Evolutionary conservation across 2,113 vertebrate species (phyloP).

Genomic region (Misgurnus mizolepis): DNA sequence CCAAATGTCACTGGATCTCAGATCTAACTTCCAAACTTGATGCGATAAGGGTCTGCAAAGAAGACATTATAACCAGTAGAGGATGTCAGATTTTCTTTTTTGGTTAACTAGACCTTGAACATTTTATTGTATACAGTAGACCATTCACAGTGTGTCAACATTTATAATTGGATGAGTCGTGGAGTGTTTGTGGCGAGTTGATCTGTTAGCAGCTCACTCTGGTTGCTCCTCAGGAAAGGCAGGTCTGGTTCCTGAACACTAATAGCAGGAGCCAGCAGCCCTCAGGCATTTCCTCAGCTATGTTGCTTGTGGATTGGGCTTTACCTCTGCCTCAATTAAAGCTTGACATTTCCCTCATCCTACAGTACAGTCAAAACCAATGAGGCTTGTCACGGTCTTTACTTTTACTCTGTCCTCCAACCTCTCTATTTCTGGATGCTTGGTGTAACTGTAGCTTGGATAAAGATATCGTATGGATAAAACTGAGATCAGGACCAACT

Average conservation of each 20-base stretch:
- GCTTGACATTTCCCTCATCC: conserved; percentile 4
- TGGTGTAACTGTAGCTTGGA: neutral
- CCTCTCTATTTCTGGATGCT: conserved; percentile 9
- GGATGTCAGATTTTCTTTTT: neutral
- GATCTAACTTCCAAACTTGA: too few relatives aligned
- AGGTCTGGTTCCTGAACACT: conserved; percentile 15
- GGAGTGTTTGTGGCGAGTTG: neutral
- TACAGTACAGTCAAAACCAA: conserved; percentile 12
- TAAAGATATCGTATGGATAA: too few relatives aligned
- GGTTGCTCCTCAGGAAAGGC: conserved; percentile 7
- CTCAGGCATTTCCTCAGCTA: conserved; percentile 2
- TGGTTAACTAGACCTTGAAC: neutral
- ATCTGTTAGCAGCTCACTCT: neutral
- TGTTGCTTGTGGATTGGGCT: neutral
- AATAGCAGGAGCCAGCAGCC: neutral
- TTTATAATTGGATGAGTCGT: neutral
- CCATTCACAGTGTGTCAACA: neutral
- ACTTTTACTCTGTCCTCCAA: neutral
- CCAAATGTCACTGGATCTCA: too few relatives aligned
- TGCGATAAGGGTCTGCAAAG: too few relatives aligned
- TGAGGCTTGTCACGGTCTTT: conserved; percentile 25
- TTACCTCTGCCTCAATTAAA: conserved; percentile 6
- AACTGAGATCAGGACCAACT: neutral
- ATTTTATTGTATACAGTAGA: neutral
- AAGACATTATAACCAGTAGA: neutral